Evolutionary conservation across 2,797 vertebrate species (phyloP).

Genomic region (Brotogeris chrysoptera): DNA sequence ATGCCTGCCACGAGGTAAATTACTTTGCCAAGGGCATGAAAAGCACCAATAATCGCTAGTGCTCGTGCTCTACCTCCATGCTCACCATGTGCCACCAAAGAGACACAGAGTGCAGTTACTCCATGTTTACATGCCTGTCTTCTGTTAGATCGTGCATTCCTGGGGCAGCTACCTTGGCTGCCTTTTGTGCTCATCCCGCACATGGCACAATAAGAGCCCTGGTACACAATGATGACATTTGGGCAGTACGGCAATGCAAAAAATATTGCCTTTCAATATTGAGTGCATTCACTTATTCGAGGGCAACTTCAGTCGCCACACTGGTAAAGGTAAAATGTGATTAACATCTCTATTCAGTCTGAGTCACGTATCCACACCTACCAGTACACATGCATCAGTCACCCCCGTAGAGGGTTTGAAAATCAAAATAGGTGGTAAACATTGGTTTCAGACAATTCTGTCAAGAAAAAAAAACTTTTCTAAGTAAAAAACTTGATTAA

Average conservation of each 20-base stretch:
- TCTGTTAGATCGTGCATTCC: background rate
- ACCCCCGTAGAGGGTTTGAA: background rate
- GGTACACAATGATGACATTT: background rate
- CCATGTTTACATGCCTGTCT: fast-evolving
- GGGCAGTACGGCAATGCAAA: background rate
- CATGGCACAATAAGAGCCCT: background rate
- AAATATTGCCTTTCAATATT: background rate
- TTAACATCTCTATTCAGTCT: background rate
- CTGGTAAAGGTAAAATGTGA: background rate
- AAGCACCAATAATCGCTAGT: background rate
- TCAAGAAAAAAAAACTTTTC: background rate
- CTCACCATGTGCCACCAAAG: background rate
- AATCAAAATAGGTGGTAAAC: background rate
- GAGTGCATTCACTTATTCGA: background rate
- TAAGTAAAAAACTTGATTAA: background rate
- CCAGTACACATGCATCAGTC: too few relatives aligned
- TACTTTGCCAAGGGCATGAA: background rate
- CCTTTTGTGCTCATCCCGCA: fast-evolving
- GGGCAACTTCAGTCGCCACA: too few relatives aligned
- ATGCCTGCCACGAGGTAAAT: background rate
- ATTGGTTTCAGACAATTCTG: background rate
- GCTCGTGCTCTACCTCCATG: background rate
- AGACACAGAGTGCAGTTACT: background rate
- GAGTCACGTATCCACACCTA: background rate
- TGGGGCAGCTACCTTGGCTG: background rate